phyloP scores from a whole-genome alignment of 2,888 invertebrate species.

The Laothoe populi region DNA sequence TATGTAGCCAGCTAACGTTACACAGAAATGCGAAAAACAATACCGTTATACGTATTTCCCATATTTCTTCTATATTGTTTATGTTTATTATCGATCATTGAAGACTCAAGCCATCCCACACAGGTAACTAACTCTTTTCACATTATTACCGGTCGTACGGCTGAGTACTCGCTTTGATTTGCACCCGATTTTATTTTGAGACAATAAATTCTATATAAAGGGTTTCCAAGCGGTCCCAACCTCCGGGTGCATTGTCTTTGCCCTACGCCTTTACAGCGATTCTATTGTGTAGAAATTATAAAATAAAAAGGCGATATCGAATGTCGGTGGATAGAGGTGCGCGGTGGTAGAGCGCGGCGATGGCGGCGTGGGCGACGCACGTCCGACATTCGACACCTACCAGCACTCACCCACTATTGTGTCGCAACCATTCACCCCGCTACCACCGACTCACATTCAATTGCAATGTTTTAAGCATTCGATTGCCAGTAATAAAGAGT shows the following conservation, averaged over 20 bases:
- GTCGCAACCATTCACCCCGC: slow-evolving; percentile 58
- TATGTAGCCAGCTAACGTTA: slow-evolving; percentile 36
- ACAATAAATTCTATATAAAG: slow-evolving; percentile 82
- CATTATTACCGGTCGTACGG: slow-evolving; percentile 30
- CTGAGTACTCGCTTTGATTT: slow-evolving; percentile 80
- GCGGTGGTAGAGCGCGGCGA: slow-evolving; percentile 49
- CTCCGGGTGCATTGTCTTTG: slow-evolving; percentile 84
- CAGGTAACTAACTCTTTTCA: slow-evolving; percentile 17
- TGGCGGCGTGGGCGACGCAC: slow-evolving; percentile 47
- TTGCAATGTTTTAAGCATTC: slow-evolving; percentile 83
- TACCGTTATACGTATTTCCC: background rate
- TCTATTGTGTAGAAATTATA: slow-evolving; percentile 80
- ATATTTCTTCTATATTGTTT: slow-evolving; percentile 11
- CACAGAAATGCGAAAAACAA: slow-evolving; percentile 26
- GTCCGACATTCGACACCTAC: slow-evolving; percentile 69
- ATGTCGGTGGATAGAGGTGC: slow-evolving; percentile 71
- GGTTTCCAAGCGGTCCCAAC: slow-evolving; percentile 79
- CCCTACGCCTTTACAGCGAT: slow-evolving; percentile 78
- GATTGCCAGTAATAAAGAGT: slow-evolving; percentile 82
- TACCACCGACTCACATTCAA: slow-evolving; percentile 71
- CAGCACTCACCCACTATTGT: slow-evolving; percentile 45
- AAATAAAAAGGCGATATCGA: slow-evolving; percentile 83
- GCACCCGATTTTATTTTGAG: slow-evolving; percentile 84
- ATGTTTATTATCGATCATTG: background rate
- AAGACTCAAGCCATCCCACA: background rate